Conservation (phyloP, 2,888 invertebrate species). For the Pinctada fucata region DNA sequence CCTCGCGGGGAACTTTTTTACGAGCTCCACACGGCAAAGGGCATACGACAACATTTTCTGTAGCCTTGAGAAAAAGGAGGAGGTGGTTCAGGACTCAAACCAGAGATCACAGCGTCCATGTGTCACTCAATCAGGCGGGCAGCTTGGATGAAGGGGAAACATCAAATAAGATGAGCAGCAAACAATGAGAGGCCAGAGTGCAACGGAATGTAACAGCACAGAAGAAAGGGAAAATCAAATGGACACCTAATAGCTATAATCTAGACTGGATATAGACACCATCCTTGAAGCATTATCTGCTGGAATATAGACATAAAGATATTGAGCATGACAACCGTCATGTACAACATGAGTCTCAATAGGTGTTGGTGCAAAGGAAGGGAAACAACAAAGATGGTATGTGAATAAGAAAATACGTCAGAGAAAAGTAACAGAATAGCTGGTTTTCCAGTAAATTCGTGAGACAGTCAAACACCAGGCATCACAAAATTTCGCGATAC, state of each 20-base stretch:
- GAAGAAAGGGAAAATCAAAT: slow-evolving; percentile 17
- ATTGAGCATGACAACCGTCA: slow-evolving; percentile 29
- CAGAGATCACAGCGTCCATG: slow-evolving; percentile 23
- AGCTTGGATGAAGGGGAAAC: not conserved
- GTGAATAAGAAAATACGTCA: slow-evolving; percentile 9
- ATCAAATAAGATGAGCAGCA: not conserved
- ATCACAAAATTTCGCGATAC: too few species aligned
- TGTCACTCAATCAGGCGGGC: slow-evolving; percentile 18
- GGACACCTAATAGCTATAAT: slow-evolving; percentile 13
- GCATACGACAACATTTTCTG: too few species aligned
- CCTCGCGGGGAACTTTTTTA: too few species aligned
- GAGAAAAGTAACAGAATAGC: not conserved
- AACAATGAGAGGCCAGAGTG: not conserved
- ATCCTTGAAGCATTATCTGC: not conserved
- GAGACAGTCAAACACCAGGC: too few species aligned
- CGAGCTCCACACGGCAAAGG: too few species aligned
- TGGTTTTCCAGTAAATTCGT: too few species aligned
- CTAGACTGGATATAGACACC: slow-evolving; percentile 5
- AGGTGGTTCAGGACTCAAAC: slow-evolving; percentile 28
- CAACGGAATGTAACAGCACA: not conserved
- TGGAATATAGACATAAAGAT: slow-evolving; percentile 17
- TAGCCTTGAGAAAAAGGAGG: slow-evolving; percentile 34
- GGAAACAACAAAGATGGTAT: not conserved
- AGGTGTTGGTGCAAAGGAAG: slow-evolving; percentile 17
- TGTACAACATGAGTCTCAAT: slow-evolving; percentile 22